These are phyloP conservation scores for Phyllostomus discolor DNA, from an alignment of 2,113 vertebrate species.

Conservation along the genomic window DNA sequence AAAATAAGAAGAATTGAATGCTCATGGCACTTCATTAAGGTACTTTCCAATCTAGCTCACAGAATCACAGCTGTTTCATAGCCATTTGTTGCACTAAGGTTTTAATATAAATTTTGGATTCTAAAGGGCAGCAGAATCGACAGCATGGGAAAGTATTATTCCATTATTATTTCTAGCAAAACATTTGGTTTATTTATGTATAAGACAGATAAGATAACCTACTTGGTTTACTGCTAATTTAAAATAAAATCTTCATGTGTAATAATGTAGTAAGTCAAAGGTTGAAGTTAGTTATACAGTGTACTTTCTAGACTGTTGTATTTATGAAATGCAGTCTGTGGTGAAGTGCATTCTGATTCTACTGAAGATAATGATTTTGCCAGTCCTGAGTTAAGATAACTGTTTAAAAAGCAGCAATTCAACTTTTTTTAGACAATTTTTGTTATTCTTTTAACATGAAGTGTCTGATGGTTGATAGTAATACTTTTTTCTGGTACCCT, in stretches of 20 bases:
- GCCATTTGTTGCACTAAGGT: background rate
- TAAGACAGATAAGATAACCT: background rate
- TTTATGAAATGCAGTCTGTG: background rate
- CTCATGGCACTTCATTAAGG: conserved; percentile 1
- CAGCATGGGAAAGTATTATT: background rate
- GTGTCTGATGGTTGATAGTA: background rate
- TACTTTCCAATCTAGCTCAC: background rate
- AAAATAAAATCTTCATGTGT: background rate
- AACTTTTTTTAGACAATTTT: background rate
- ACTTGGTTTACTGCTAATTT: background rate
- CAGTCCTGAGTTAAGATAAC: background rate
- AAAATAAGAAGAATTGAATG: background rate
- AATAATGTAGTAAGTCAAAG: background rate
- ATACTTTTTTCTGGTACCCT: background rate
- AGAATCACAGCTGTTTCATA: background rate
- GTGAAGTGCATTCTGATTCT: background rate
- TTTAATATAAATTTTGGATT: background rate
- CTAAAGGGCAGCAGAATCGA: background rate
- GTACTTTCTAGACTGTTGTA: background rate
- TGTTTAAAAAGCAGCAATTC: background rate
- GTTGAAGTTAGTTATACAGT: background rate
- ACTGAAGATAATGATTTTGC: background rate
- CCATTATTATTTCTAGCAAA: background rate
- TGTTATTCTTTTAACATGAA: background rate
- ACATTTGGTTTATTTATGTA: background rate